Evolutionary conservation across 2,113 vertebrate species (phyloP), one percentile per base, ranked within the genome.

Genomic region (Nannobrachium achirus): DNA sequence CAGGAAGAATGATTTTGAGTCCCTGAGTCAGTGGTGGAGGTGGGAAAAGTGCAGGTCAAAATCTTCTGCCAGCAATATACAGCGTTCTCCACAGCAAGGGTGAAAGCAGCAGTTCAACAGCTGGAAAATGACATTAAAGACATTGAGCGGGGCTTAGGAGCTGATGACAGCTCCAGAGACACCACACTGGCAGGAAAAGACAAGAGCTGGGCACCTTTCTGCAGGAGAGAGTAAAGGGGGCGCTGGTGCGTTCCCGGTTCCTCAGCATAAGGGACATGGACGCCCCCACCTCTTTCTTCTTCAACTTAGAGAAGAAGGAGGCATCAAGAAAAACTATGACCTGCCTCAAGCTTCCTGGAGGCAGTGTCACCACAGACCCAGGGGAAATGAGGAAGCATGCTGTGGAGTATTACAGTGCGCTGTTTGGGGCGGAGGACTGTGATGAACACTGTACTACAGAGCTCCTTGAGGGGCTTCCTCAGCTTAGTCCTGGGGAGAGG

Each of bases 11-110:
- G 15, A 10, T 11, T 65, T 65, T 51, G 25, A 39, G 8, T 50
- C 16, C 8, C 51, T 63, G 25, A 63, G 46, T 6, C 33, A 41
- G 50, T 65, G 62, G 48, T 65, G 62, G 62, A 65, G 61, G 33
- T 63, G 14, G 25, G 61, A 1, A 63, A 63, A 14, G 14, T 33
- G 1, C 33, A 53, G 14, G 52, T 52, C 7, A 2, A 15, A 11
- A 9, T 42, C 2, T 65, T 65, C 41, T 51, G 14, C 10, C 62
- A 52, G 16, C 19, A 65, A 10, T 53, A 53, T 8, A 65, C 62
- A 7, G 16, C 46, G 7, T 14, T 52, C 15, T 51, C 15, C 13
- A 65, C 62, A 38, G 46, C 14, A 15, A 39, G 18, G 14, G 10
- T 49, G 5, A 51, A 13, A 16, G 25, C 11, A 11, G 33, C 48